Percentiles rank a stretch among this genome's conserved stretches.
Evolutionary conservation across 2,888 invertebrate species (phyloP).

Genomic region (Pharmacophagus antenor): DNA sequence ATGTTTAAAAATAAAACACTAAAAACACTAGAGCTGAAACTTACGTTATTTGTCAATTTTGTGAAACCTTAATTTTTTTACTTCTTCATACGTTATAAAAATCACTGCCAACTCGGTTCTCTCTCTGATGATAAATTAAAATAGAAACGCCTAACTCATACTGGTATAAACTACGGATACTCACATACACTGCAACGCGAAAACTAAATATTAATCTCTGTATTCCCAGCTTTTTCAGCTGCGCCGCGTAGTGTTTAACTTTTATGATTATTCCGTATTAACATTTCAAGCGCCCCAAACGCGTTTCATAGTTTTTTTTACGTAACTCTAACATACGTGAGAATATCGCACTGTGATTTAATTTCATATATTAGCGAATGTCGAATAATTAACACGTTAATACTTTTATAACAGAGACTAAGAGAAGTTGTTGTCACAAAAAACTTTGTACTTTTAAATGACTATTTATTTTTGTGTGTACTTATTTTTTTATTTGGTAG

Average conservation of each 20-base stretch:
- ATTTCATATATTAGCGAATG: neutral
- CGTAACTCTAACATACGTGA: neutral
- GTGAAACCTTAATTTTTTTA: neutral
- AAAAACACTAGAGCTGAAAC: too few species aligned
- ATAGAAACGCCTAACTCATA: neutral
- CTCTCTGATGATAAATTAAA: neutral
- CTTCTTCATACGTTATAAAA: neutral
- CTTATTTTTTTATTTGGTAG: too few species aligned
- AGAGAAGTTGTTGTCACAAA: too few species aligned
- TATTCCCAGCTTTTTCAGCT: neutral
- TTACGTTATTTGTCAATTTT: too few species aligned
- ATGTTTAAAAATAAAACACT: too few species aligned
- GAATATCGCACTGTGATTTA: neutral
- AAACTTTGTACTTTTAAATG: too few species aligned
- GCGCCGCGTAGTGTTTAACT: conserved; percentile 4
- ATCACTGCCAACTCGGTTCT: neutral
- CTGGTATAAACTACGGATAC: neutral
- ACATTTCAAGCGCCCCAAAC: conserved; percentile 6
- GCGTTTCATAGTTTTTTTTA: conserved; percentile 2
- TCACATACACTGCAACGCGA: conserved; percentile 5
- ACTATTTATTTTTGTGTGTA: too few species aligned
- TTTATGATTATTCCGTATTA: conserved; percentile 15
- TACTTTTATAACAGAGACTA: neutral
- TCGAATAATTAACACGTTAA: neutral
- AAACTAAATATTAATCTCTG: conserved; percentile 13